Percentiles rank a stretch among this genome's conserved stretches.
These are phyloP conservation scores for Gisinianus flammeolus DNA, from an alignment of 2,888 invertebrate genomes.

Conservation along the genomic window DNA sequence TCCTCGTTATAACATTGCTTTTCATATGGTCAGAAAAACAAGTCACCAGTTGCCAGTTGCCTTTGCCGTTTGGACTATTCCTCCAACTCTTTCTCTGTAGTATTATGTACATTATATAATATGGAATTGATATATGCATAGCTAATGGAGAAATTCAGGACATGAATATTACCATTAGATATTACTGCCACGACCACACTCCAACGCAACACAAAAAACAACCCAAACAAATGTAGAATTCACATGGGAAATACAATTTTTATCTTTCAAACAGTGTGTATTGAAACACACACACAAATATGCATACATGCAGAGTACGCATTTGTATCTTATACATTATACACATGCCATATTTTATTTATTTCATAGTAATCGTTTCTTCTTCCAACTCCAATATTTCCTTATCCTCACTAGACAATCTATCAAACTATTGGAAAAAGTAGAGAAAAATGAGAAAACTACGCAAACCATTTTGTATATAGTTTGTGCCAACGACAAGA, in stretches of 20 bases:
- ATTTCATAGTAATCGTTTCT: not conserved
- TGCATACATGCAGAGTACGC: not conserved
- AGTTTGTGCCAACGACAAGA: too few relatives aligned
- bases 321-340: not conserved
- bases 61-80: conserved; percentile 29
- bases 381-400: not conserved
- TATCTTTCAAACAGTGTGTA: not conserved
- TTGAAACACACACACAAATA: not conserved
- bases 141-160: conserved; percentile 44
- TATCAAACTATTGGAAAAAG: too few relatives aligned
- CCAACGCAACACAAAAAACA: conserved; percentile 5
- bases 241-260: not conserved
- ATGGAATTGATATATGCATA: conserved; percentile 18
- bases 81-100: not conserved
- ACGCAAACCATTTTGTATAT: too few relatives aligned
- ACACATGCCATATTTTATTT: too few relatives aligned
- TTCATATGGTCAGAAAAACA: conserved; percentile 48
- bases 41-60: conserved; percentile 44
- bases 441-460: too few relatives aligned
- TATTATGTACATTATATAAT: not conserved
- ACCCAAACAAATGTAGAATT: too few relatives aligned
- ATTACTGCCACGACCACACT: not conserved
- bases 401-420: too few relatives aligned
- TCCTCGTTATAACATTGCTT: conserved; percentile 46
- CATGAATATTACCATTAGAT: conserved; percentile 41